Evolutionary conservation across 1,140 invertebrate genomes (phyloP).

Genomic region (silkworm (Bombyx mori)): DNA sequence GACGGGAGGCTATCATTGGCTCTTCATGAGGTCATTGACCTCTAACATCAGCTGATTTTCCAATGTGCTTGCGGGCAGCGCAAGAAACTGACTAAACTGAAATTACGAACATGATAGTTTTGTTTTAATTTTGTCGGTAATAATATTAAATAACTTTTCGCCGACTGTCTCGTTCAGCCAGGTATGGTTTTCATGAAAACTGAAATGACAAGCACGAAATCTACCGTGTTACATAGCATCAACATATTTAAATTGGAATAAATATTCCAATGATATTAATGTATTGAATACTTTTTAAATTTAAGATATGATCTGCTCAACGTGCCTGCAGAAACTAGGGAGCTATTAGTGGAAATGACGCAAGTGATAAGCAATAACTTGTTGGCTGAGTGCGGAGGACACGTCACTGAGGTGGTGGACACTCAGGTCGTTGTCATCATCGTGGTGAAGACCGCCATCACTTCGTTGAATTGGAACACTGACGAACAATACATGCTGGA

Average conservation of each 20-base stretch:
- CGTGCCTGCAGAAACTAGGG: constrained; percentile 51
- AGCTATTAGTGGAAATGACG: constrained; percentile 68
- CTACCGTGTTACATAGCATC: no score
- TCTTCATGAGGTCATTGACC: no score
- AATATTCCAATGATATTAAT: background rate
- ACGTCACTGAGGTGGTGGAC: constrained; percentile 65
- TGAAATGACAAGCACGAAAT: no score
- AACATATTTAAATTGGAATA: constrained; percentile 8
- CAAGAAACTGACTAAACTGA: no score
- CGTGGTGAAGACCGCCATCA: constrained; percentile 58
- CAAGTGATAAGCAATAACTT: constrained; percentile 72
- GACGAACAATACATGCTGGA: constrained; percentile 77
- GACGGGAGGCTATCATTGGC: no score
- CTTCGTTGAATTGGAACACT: constrained; percentile 74
- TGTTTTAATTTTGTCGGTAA: no score
- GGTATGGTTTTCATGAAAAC: no score
- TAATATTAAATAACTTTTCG: no score
- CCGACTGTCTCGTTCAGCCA: no score
- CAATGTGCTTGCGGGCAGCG: no score
- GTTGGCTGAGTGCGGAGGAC: constrained; percentile 69
- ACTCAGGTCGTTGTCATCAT: constrained; percentile 72
- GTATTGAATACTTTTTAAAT: constrained; percentile 1
- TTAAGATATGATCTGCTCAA: constrained; percentile 70
- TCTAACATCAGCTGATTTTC: no score
- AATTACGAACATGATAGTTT: no score